Evolutionary conservation across 2,797 vertebrate species (phyloP).

Genomic region (Chelonia mydas): DNA sequence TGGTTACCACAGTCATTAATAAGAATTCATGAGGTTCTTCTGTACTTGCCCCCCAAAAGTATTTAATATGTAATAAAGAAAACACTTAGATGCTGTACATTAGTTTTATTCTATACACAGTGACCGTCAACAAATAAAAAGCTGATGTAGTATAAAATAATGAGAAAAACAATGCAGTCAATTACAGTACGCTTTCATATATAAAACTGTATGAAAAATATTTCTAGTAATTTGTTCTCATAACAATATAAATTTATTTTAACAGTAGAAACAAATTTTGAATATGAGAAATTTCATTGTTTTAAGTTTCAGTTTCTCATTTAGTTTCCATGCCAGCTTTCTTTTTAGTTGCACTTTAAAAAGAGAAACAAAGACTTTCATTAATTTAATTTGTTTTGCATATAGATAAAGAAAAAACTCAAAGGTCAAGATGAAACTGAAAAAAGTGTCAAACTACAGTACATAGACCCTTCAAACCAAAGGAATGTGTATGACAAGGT

Average conservation of each 20-base stretch:
- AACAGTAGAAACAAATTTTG: slow-evolving; percentile 41
- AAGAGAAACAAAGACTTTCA: not conserved
- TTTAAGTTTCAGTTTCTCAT: not conserved
- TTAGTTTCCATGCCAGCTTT: not conserved
- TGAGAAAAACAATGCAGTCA: not conserved
- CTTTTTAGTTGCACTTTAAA: slow-evolving; percentile 7
- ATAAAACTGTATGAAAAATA: not conserved
- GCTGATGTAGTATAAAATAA: slow-evolving; percentile 16
- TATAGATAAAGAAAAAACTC: not conserved
- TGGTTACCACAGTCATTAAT: not conserved
- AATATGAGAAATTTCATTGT: not conserved
- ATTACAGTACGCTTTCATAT: slow-evolving; percentile 27
- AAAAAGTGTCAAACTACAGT: not conserved
- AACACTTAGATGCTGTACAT: not conserved
- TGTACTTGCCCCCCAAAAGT: not conserved
- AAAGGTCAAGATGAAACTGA: not conserved
- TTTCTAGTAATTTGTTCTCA: slow-evolving; percentile 21
- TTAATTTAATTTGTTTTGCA: not conserved
- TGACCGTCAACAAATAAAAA: slow-evolving; percentile 43
- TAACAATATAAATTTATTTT: slow-evolving; percentile 43
- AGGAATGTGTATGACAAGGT: not conserved
- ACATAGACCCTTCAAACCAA: not conserved
- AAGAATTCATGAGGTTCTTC: not conserved
- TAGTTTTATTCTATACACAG: slow-evolving; percentile 38
- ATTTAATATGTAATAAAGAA: not conserved